phyloP scores from a whole-genome alignment of 1,140 invertebrate species.

The Helicoverpa armigera region DNA sequence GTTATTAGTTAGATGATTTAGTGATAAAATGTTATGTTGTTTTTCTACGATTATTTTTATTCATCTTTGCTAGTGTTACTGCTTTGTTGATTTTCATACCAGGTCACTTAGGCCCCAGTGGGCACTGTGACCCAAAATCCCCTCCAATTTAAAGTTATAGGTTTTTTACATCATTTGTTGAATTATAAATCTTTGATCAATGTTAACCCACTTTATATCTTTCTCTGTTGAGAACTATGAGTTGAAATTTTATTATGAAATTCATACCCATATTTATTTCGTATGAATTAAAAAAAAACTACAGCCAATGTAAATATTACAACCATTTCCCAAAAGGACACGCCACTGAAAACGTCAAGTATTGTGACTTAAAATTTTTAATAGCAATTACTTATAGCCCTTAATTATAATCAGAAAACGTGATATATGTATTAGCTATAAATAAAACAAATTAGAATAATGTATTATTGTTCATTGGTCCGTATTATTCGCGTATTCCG shows the following conservation, averaged over 20 bases:
- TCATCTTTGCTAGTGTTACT: conserved; percentile 40
- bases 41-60: conserved; percentile 34
- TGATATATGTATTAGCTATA: conserved; percentile 34
- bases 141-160: too few relatives aligned
- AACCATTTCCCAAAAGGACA: neutral
- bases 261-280: neutral
- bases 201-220: too few relatives aligned
- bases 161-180: too few relatives aligned
- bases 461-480: neutral
- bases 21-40: conserved; percentile 32
- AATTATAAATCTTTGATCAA: too few relatives aligned
- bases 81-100: neutral
- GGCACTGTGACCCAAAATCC: too few relatives aligned
- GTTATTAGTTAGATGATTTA: conserved; percentile 38
- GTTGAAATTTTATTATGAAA: too few relatives aligned
- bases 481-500: neutral
- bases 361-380: neutral
- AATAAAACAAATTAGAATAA: conserved; percentile 30
- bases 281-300: neutral
- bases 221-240: too few relatives aligned
- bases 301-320: neutral
- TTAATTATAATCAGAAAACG: conserved; percentile 27
- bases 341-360: neutral
- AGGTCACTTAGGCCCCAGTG: neutral
- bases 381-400: conserved; percentile 10